phyloP scores from a whole-genome alignment of 2,888 invertebrate species.

The Hesperia comma region DNA sequence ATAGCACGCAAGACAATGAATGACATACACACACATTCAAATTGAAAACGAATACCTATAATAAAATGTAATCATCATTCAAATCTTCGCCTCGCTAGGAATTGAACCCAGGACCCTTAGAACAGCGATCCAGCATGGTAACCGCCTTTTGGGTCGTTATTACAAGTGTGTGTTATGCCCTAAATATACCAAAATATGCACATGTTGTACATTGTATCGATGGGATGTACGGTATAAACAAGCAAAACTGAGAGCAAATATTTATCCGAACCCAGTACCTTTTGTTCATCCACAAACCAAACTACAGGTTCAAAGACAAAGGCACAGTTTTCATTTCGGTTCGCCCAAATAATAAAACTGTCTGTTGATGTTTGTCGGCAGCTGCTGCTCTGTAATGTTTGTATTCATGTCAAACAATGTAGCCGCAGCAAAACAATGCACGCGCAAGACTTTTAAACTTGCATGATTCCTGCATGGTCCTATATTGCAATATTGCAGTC shows the following conservation, averaged over 20 bases:
- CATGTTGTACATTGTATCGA: neutral
- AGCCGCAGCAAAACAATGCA: slow-evolving; percentile 9
- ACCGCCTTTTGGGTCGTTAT: too few relatives aligned
- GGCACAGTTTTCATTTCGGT: slow-evolving; percentile 3
- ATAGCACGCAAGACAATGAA: too few relatives aligned
- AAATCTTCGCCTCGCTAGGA: too few relatives aligned
- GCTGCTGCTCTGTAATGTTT: slow-evolving; percentile 13
- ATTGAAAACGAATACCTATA: too few relatives aligned
- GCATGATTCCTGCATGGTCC: neutral
- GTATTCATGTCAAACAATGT: slow-evolving; percentile 27
- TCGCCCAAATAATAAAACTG: slow-evolving; percentile 8
- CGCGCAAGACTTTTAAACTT: neutral
- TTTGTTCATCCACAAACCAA: neutral
- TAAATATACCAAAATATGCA: too few relatives aligned
- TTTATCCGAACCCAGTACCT: neutral
- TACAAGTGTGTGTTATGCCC: too few relatives aligned
- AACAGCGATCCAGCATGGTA: too few relatives aligned
- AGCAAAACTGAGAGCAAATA: neutral
- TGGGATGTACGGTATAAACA: neutral
- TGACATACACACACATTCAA: too few relatives aligned
- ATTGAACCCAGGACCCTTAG: too few relatives aligned
- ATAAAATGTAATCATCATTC: too few relatives aligned
- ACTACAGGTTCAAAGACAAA: neutral
- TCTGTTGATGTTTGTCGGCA: slow-evolving; percentile 20
- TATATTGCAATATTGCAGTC: neutral